phyloP scores from a whole-genome alignment of 2,888 invertebrate genomes.

The Cheilosia grossa region DNA sequence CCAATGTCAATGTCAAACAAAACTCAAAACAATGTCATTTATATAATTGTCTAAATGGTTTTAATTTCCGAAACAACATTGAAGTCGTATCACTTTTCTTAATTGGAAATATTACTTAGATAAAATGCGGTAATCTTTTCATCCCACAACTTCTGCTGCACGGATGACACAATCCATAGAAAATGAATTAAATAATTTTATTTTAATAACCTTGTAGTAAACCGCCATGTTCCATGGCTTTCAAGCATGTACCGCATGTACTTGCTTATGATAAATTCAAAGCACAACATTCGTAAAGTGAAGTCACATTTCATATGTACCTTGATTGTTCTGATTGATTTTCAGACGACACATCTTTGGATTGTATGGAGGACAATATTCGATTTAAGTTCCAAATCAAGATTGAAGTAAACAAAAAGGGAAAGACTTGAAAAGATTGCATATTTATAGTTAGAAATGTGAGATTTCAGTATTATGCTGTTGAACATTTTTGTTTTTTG shows the following conservation, averaged over 20 bases:
- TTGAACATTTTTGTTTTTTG: neutral
- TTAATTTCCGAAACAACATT: conserved; percentile 13
- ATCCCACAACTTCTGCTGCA: conserved; percentile 29
- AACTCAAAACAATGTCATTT: conserved; percentile 4
- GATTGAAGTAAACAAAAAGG: neutral
- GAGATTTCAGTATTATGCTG: neutral
- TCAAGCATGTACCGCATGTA: conserved; percentile 6
- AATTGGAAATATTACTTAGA: conserved; percentile 48
- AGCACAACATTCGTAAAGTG: conserved; percentile 4
- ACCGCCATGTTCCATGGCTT: conserved; percentile 7
- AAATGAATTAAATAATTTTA: conserved; percentile 46
- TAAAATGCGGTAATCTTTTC: conserved; percentile 56
- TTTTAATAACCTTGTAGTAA: conserved; percentile 17
- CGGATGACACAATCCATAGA: conserved; percentile 47
- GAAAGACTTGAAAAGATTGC: neutral
- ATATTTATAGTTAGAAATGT: neutral
- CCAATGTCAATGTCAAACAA: neutral
- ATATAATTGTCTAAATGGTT: conserved; percentile 23
- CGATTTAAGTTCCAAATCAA: too few species aligned
- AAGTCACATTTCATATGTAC: conserved; percentile 2
- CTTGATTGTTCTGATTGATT: conserved; percentile 1
- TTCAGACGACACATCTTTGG: neutral
- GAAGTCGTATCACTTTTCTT: conserved; percentile 25
- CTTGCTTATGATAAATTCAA: neutral
- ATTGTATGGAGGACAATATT: too few species aligned